Base-by-base conservation (phyloP, 2,113 vertebrate genomes). In the Amphiprion ocellaris region DNA sequence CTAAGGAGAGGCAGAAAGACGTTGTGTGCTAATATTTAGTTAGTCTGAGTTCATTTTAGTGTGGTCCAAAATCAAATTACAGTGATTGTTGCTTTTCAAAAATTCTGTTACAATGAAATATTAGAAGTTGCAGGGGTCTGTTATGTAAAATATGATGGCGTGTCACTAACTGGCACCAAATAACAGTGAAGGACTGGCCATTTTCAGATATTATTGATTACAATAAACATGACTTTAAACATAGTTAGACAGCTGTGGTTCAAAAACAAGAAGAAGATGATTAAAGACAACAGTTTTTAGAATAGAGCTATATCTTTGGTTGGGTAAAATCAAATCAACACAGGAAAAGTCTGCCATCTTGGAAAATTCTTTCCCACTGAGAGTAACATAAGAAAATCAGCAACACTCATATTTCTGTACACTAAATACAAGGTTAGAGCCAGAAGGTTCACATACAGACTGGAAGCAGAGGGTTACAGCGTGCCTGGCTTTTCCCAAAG, bases 11-110 rank as follows among this genome's bases (percentile, higher is more conserved):
- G 74, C 67, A 19, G 55, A 64, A 56, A 82, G 60, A 73, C 65
- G 79, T 39, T 49, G 10, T 76, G 76, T 67, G 71, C 64, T 79
- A 86, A 91, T 88, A 86, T 90, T 89, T 88, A 65, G 52, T 79
- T 77, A n/a, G 63, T 64, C 59, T 61, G 64, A 76, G 73, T 79
- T 89, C 75, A 73, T 83, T 89, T 85, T 80, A 39, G 56, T 75
- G 60, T 74, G 63, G 67, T 84, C 73, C 14, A 73, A 71, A 92
- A 81, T 84, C 33, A 71, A 74, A 88, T 91, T 62, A 64, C 62
- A 21, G 7, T 47, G 65, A 81, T 88, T 89, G 74, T 85, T 88
- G 69, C 67, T 80, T 77, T 78, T 85, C 17, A 81, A 88, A 85
- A 62, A 74, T 61, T 80, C 39, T 30, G 56, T 69, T 56, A 28